These are phyloP conservation scores for Alauda arvensis DNA, from an alignment of 2,797 vertebrate genomes.

Conservation along the genomic window DNA sequence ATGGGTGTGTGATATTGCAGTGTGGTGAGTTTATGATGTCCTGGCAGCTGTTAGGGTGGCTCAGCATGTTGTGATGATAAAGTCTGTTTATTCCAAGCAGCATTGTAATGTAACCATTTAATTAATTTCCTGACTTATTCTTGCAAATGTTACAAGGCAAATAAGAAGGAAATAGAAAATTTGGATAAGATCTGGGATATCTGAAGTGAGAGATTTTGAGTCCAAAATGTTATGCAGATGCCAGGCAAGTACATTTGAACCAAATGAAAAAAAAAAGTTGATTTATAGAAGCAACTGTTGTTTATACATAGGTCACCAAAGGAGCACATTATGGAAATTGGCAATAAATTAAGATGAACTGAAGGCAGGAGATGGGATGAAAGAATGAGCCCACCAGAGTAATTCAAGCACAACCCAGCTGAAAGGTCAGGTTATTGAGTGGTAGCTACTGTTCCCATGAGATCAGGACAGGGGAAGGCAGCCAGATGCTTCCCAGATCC, in stretches of 20 bases:
- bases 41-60: neutral
- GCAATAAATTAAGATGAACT: constrained; percentile 40
- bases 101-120: neutral
- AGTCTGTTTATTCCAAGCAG: neutral
- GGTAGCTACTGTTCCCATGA: constrained; percentile 20
- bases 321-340: constrained; percentile 17
- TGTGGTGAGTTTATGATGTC: neutral
- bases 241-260: neutral
- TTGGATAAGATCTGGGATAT: neutral
- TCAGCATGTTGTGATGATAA: neutral
- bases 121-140: neutral
- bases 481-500: constrained; percentile 29
- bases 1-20: neutral
- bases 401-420: constrained; percentile 8
- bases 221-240: neutral
- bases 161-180: neutral
- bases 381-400: constrained; percentile 3
- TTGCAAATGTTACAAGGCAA: neutral
- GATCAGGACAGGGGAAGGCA: neutral
- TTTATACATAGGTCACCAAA: constrained; percentile 19
- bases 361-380: constrained; percentile 26
- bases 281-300: constrained; percentile 12
- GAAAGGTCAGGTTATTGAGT: constrained; percentile 23
- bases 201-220: neutral
- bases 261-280: neutral